phyloP scores from a whole-genome alignment of 2,888 invertebrate species.

The Drosophila quinaria region DNA sequence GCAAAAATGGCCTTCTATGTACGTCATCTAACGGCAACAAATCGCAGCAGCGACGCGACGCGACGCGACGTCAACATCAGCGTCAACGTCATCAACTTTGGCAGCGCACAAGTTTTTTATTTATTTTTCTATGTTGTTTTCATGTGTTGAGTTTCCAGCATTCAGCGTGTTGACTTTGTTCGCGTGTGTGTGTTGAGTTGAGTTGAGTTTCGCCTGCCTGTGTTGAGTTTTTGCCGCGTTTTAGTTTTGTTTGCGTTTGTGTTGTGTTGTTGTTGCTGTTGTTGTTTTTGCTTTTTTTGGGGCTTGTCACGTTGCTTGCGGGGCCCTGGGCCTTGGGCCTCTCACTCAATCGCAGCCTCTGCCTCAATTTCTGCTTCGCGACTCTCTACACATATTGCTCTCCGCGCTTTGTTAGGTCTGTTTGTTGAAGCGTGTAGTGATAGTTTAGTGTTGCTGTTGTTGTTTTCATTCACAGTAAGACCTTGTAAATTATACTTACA shows the following conservation, averaged over 20 bases:
- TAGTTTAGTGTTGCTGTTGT: slow-evolving; percentile 24
- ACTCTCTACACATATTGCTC: slow-evolving; percentile 7
- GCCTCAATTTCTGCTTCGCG: slow-evolving; percentile 9
- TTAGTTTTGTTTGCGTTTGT: slow-evolving; percentile 17
- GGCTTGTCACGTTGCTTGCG: slow-evolving; percentile 38
- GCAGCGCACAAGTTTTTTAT: slow-evolving; percentile 16
- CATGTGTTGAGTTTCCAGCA: slow-evolving; percentile 38
- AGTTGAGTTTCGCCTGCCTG: slow-evolving; percentile 27
- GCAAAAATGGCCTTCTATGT: background rate
- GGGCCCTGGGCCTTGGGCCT: slow-evolving; percentile 26
- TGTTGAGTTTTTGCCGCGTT: slow-evolving; percentile 48
- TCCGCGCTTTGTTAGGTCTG: slow-evolving; percentile 13
- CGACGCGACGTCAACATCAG: background rate
- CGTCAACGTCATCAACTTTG: slow-evolving; percentile 35
- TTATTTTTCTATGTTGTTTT: slow-evolving; percentile 33
- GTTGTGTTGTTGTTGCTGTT: background rate
- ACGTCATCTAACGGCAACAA: slow-evolving; percentile 3
- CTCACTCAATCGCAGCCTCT: slow-evolving; percentile 10
- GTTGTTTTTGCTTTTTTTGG: slow-evolving; percentile 22
- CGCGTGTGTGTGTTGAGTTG: slow-evolving; percentile 33
- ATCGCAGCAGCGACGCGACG: slow-evolving; percentile 7
- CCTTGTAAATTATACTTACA: slow-evolving; percentile 38
- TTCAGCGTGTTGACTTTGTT: slow-evolving; percentile 31
- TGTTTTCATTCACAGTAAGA: slow-evolving; percentile 31
- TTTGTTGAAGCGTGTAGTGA: slow-evolving; percentile 37